Conservation (phyloP, 2,888 invertebrate genomes). For the Phrixothrix hirtus region DNA sequence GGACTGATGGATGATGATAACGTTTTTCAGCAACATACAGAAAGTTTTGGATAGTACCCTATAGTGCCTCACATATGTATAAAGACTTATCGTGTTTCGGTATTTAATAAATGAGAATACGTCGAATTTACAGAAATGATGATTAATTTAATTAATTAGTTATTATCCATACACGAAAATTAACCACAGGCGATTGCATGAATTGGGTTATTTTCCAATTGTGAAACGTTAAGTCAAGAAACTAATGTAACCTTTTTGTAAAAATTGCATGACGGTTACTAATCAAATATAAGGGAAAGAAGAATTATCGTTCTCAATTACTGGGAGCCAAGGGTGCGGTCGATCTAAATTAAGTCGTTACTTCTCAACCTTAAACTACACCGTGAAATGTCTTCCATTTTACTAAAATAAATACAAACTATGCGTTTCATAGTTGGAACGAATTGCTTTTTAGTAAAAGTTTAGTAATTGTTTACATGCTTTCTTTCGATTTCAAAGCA, state of each 20-base stretch:
- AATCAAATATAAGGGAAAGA: conserved; percentile 17
- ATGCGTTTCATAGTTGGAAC: conserved; percentile 18
- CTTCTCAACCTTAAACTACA: conserved; percentile 16
- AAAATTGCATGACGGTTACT: conserved; percentile 7
- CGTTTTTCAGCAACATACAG: no score
- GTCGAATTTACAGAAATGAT: no score
- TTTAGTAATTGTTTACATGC: conserved; percentile 24
- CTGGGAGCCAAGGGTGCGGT: conserved; percentile 14
- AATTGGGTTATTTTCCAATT: no score
- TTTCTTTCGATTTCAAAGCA: conserved; percentile 14
- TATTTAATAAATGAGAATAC: no score
- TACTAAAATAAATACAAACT: conserved; percentile 12
- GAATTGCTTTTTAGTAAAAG: conserved; percentile 10
- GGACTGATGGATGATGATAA: no score
- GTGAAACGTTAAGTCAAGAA: no score
- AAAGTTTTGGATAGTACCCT: no score
- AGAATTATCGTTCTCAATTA: conserved; percentile 19
- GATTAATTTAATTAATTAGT: no score
- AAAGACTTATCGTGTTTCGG: no score
- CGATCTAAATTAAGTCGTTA: conserved; percentile 20
- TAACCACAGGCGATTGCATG: no score
- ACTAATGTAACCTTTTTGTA: neutral
- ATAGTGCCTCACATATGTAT: no score
- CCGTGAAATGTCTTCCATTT: conserved; percentile 14
- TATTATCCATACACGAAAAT: no score